These are phyloP conservation scores for Odontocerum albicorne DNA, from an alignment of 2,888 invertebrate species.

Conservation along the genomic window DNA sequence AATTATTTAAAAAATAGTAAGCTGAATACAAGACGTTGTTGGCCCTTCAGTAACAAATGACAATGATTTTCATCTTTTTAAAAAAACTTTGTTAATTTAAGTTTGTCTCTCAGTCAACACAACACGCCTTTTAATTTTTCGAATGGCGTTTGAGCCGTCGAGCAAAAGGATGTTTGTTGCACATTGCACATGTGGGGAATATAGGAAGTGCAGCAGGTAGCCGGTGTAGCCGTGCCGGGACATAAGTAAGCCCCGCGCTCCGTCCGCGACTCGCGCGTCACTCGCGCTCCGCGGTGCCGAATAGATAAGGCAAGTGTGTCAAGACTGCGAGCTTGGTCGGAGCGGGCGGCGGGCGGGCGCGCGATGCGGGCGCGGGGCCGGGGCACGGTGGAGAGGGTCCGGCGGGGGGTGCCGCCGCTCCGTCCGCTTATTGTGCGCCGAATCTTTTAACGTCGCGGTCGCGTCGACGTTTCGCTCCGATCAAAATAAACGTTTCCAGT, in stretches of 20 bases:
- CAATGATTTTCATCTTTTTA: too few relatives aligned
- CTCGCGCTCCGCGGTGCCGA: slow-evolving; percentile 22
- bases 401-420: slow-evolving; percentile 39
- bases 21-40: too few relatives aligned
- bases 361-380: slow-evolving; percentile 27
- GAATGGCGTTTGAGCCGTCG: too few relatives aligned
- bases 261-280: slow-evolving; percentile 15
- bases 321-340: slow-evolving; percentile 33
- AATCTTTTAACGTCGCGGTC: slow-evolving; percentile 18
- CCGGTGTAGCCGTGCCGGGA: slow-evolving; percentile 7
- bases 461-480: slow-evolving; percentile 17
- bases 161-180: too few relatives aligned
- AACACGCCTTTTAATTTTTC: too few relatives aligned
- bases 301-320: slow-evolving; percentile 36
- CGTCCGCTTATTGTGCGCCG: slow-evolving; percentile 20
- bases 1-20: too few relatives aligned
- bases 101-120: too few relatives aligned
- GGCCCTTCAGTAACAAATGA: too few relatives aligned
- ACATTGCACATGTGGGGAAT: neutral
- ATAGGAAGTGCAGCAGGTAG: neutral
- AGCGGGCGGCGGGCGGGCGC: slow-evolving; percentile 21
- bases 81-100: too few relatives aligned
- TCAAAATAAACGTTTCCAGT: slow-evolving; percentile 19
- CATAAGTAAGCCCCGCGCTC: neutral
- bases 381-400: slow-evolving; percentile 40